Base-by-base conservation (phyloP, 2,888 invertebrate species). In the Spisula subtruncata region DNA sequence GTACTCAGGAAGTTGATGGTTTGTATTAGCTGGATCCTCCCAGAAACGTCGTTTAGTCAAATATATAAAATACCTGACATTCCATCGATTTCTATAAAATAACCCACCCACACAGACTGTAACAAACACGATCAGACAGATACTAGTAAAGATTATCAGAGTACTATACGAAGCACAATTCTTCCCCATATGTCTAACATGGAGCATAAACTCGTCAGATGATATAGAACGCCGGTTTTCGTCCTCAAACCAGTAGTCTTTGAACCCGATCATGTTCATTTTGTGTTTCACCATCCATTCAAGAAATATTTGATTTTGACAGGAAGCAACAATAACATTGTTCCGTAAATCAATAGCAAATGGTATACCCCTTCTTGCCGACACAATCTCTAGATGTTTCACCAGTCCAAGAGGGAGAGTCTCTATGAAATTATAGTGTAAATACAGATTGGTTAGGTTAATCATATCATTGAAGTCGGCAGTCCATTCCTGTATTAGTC, bases 1-100 rank as follows among this genome's bases (percentile, higher is more conserved):
- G 16, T 84, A 75, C 60, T 87, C 82, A 46, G 80, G 54, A 18
- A 14, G 16, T 10, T 51, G 41, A 5, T 81, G 32, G 29, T 85
- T 51, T 12, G 56, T 60, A 2, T 29, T 25, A 18, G 14, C 16
- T 20, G 35, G 86, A 56, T 88, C 83, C 1, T 84, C 88, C 18
- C 60, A 80, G 87, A 85, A 89, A 16, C 87, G 66, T 6, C 60
- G 79, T 46, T 87, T 89, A 10, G 87, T 80, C 90, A 88, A 88
- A 48, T 86, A 90, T n/a, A 87, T 86, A 4, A 90, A 48, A 79
- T 91, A 93, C 18, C 93, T 75, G 6, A 93, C 35, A 48, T 92
- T 90, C 92, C 92, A 92, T 16, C 91, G 83, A 66, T 90, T 83
- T 41, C 85, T 88, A 75, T 92, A 87, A 4, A 91, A 12, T 0